Conservation (phyloP, 2,797 vertebrate genomes). For the Pangasius krempfi region DNA sequence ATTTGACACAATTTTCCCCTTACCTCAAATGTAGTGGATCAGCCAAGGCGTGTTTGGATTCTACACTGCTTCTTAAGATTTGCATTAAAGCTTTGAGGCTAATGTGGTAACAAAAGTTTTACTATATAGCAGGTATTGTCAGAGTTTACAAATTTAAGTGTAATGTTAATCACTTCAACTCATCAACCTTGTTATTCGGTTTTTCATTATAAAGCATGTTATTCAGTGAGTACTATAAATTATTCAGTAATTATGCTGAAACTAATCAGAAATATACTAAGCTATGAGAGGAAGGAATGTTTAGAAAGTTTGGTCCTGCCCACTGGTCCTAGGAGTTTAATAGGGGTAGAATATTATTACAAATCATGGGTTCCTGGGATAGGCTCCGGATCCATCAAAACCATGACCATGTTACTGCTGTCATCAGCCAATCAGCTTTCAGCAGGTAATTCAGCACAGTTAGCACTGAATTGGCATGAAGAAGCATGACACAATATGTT, state of each 20-base stretch:
- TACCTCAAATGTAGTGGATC: not conserved
- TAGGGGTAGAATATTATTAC: not conserved
- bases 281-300: not conserved
- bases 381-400: not conserved
- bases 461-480: not conserved
- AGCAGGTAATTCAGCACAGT: not conserved
- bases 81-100: not conserved
- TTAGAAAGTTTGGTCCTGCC: not conserved
- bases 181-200: not conserved
- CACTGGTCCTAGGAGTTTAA: not conserved
- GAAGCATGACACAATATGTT: not conserved
- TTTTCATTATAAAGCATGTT: not conserved
- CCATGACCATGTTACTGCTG: not conserved
- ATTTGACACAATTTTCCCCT: not conserved
- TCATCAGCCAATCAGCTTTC: not conserved
- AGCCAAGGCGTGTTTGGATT: not conserved
- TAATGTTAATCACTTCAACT: not conserved
- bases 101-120: not conserved
- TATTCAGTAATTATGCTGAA: not conserved
- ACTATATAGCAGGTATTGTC: not conserved
- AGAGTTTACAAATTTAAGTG: not conserved
- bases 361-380: not conserved
- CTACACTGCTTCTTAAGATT: not conserved
- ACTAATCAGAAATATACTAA: not conserved
- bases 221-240: not conserved